Percentiles rank a stretch among this genome's conserved stretches.
Conservation (phyloP, 37 sponge, comb jelly and placozoan species). For the Halisarca cf. caerulea region DNA sequence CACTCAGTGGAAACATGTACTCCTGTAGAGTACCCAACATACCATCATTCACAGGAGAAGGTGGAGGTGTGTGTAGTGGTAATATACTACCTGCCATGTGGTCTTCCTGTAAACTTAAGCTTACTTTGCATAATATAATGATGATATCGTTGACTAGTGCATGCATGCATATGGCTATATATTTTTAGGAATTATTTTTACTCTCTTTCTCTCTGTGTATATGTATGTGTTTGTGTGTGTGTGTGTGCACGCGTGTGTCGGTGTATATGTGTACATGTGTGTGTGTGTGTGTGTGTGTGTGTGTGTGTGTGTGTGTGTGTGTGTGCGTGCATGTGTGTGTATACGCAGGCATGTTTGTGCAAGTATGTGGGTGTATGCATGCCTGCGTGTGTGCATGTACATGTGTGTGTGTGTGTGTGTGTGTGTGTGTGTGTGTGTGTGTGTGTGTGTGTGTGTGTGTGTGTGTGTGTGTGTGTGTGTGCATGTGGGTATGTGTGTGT, state of each 20-base stretch:
- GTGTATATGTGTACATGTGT: slow-evolving; percentile 22
- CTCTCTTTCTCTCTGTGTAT: neutral
- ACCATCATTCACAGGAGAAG: neutral
- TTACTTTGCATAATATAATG: too few species aligned
- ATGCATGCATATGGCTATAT: too few species aligned
- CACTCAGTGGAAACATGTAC: neutral
- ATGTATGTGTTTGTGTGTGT: slow-evolving; percentile 11
- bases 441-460: too few species aligned
- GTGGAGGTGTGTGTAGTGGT: too few species aligned
- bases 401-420: too few species aligned
- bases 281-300: neutral
- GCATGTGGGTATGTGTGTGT: too few species aligned
- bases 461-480: too few species aligned
- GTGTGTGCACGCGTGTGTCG: slow-evolving; percentile 11
- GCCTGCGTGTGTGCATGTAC: neutral
- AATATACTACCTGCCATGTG: too few species aligned
- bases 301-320: slow-evolving; percentile 30
- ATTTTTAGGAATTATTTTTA: too few species aligned
- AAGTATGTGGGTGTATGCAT: neutral
- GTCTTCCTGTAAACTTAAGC: too few species aligned
- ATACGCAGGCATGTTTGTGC: neutral
- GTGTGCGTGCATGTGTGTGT: neutral
- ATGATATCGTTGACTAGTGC: neutral
- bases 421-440: too few species aligned
- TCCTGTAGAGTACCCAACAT: neutral